Percentiles rank a stretch among this genome's conserved stretches.
Evolutionary conservation across 1,140 invertebrate species (phyloP).

Genomic region (Macrosteles quadrilineatus): DNA sequence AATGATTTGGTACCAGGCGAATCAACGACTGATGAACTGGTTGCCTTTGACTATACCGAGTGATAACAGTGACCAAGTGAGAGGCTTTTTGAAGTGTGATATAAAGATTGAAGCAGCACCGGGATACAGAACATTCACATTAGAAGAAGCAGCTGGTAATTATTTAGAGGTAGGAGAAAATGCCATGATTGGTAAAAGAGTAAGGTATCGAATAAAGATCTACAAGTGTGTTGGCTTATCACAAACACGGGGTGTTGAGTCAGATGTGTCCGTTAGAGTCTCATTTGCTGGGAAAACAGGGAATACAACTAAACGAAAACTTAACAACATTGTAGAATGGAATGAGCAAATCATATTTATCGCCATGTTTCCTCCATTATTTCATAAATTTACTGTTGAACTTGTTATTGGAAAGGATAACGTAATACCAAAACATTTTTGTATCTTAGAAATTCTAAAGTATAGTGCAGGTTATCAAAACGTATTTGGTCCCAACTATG

Average conservation of each 20-base stretch:
- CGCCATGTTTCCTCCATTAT: background rate
- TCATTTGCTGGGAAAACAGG: background rate
- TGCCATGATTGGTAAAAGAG: background rate
- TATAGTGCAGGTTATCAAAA: background rate
- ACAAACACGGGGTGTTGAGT: background rate
- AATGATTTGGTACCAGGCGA: background rate
- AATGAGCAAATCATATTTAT: constrained; percentile 10
- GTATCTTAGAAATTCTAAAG: background rate
- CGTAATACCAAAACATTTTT: background rate
- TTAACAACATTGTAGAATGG: background rate
- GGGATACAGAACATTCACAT: background rate
- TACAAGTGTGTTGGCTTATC: background rate
- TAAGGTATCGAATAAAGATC: background rate
- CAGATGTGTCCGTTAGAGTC: background rate
- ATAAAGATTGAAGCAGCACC: background rate
- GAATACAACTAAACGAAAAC: background rate
- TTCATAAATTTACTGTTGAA: background rate
- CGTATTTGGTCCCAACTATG: background rate
- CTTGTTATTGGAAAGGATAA: background rate
- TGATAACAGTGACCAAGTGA: background rate
- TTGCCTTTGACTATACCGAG: background rate
- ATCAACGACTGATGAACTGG: background rate
- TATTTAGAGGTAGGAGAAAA: background rate
- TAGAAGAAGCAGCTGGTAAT: background rate
- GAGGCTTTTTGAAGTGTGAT: background rate